Evolutionary conservation across 2,888 invertebrate genomes (phyloP), one percentile per base, ranked within the genome.

Genomic region (Atrina japonica): DNA sequence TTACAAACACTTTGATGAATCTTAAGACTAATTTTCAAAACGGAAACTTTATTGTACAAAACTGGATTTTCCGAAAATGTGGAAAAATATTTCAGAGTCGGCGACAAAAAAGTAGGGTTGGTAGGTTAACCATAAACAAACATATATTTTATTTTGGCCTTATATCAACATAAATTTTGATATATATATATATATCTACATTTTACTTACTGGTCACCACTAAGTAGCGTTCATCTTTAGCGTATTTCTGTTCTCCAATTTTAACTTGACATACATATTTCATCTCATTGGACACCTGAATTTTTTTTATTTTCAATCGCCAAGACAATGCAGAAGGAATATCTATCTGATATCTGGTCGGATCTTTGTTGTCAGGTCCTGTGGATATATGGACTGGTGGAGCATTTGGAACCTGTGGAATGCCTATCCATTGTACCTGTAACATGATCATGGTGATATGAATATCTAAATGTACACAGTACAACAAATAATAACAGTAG

Each of bases 271-370:
- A 87, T 25, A 78, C 78, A 55, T 85, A 87, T 25, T 72, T 63
- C 6, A 84, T 85, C 63, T 84, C 78, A 59, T 86, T 84, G 7
- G 78, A 74, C 7, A 56, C 40, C 69, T 86, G 86, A 1, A 78
- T 77, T 64, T 86, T 86, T 73, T 85, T 84, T 23, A 87, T 80
- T 53, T 81, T 78, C n/a, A 87, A 70, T 40, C 87, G 73, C 86
- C 85, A 85, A 35, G 83, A 80, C 7, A 84, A 85, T 1, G 86
- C 80, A 0, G 86, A 83, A 6, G 86, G 85, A 27, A 81, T 80
- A 61, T 86, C 85, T 6, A 87, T 76, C 50, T 82, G 82, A 70
- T 85, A 87, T 63, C 82, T 83, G 70, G 78, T 85, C 11, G 87
- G 76, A 68, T 87, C 81, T 53, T 78, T 71, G 2, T 85, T 82